Conservation (phyloP, 2,113 vertebrate genomes). For the Mustelus asterias region DNA sequence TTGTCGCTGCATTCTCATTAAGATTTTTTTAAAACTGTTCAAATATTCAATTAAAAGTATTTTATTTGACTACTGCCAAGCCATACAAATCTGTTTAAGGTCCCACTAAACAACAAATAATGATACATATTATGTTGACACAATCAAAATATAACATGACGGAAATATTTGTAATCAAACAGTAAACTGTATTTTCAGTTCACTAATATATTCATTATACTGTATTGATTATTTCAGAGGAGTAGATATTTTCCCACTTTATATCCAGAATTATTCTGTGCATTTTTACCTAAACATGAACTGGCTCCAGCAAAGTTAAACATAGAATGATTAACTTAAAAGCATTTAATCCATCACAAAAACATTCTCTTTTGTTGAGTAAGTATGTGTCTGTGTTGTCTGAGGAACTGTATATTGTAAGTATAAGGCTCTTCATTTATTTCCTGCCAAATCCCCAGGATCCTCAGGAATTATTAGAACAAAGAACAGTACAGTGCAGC, state of each 20-base stretch:
- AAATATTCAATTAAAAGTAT: slow-evolving; percentile 30
- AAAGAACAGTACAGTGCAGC: no score
- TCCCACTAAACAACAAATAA: slow-evolving; percentile 12
- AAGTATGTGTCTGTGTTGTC: no score
- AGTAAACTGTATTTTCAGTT: background rate
- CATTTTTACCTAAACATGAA: background rate
- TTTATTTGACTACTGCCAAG: slow-evolving; percentile 18
- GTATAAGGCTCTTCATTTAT: background rate
- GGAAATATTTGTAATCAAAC: background rate
- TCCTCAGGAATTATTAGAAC: background rate
- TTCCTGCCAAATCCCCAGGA: background rate
- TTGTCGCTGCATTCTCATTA: slow-evolving; percentile 34
- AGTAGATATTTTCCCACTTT: slow-evolving; percentile 3
- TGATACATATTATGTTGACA: background rate
- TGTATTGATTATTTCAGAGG: background rate
- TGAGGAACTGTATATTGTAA: background rate
- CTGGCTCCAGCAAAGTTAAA: slow-evolving; percentile 12
- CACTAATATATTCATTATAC: slow-evolving; percentile 9
- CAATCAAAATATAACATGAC: background rate
- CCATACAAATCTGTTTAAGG: background rate
- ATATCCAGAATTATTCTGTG: background rate
- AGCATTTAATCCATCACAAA: background rate
- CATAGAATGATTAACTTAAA: background rate
- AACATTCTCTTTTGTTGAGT: background rate
- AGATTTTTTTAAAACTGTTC: background rate